A percentile compares a stretch with the other conserved stretches of the same genome.
Conservation (phyloP, 1,140 invertebrate genomes). For the Elysia chlorotica region DNA sequence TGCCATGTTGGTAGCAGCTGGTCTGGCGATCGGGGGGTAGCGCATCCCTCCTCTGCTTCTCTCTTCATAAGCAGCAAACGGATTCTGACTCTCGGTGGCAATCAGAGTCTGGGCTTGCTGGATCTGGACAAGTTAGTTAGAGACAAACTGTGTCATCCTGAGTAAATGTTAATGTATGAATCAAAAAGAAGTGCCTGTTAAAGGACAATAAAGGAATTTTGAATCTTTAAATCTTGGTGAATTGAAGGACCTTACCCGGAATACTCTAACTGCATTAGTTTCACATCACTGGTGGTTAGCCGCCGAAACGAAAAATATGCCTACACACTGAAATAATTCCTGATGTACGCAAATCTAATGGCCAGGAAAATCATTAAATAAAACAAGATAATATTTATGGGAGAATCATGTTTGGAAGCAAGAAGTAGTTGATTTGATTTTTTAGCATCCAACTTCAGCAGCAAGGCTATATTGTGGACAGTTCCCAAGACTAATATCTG, state of each 20-base stretch:
- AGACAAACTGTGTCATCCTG: background rate
- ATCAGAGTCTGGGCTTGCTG: slow-evolving; percentile 15
- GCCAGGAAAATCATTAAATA: no score
- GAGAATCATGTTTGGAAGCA: no score
- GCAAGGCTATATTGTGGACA: no score
- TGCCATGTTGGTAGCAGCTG: background rate
- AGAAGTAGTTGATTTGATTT: no score
- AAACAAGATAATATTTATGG: no score
- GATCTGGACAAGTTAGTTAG: background rate
- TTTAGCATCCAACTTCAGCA: no score
- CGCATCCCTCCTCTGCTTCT: slow-evolving; percentile 8
- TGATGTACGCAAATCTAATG: no score
- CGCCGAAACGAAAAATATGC: background rate
- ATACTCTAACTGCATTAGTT: background rate
- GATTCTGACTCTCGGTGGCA: background rate
- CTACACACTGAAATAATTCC: no score
- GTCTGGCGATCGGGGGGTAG: background rate
- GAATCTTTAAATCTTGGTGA: background rate
- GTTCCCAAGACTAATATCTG: no score
- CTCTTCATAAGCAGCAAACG: slow-evolving; percentile 11
- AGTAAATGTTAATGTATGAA: background rate
- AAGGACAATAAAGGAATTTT: background rate
- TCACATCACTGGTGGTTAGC: background rate
- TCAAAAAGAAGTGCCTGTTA: background rate
- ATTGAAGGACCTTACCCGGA: background rate